A percentile compares a stretch with the other conserved stretches of the same genome.
Conservation (phyloP, 2,888 invertebrate species). For the Epistrophella euchroma region DNA sequence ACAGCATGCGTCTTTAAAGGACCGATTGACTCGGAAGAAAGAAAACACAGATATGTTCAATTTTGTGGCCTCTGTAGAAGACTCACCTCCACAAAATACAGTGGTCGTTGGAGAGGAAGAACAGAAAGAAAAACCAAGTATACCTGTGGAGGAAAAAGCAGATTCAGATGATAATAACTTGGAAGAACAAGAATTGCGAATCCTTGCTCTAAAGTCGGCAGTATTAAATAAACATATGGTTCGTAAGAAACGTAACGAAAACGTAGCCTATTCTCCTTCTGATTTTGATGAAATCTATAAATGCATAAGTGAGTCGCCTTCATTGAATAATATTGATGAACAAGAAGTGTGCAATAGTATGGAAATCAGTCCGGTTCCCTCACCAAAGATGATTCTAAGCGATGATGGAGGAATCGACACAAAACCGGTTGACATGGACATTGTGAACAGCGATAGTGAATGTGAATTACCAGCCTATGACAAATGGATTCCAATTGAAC, state of each 20-base stretch:
- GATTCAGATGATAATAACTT: conserved; percentile 54
- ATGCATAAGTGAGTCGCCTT: conserved; percentile 71
- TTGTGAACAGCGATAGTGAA: conserved; percentile 82
- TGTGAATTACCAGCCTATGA: conserved; percentile 71
- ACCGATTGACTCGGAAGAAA: conserved; percentile 58
- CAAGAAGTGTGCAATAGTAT: conserved; percentile 77
- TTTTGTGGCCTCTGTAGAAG: conserved; percentile 62
- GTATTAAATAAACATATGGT: conserved; percentile 81
- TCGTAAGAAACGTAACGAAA: conserved; percentile 82
- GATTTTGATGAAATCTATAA: conserved; percentile 81
- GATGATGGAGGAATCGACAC: conserved; percentile 77
- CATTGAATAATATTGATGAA: conserved; percentile 78
- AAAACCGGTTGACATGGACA: conserved; percentile 83
- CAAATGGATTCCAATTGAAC: conserved; percentile 75
- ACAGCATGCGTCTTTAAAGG: conserved; percentile 54
- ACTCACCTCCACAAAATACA: not conserved
- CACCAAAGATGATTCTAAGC: conserved; percentile 79
- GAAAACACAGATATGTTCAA: conserved; percentile 57
- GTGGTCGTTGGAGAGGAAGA: conserved; percentile 14
- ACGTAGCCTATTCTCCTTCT: conserved; percentile 83
- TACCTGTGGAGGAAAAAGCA: conserved; percentile 3
- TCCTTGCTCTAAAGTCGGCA: conserved; percentile 83
- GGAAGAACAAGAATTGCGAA: conserved; percentile 81
- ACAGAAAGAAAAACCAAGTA: not conserved
- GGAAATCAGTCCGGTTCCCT: conserved; percentile 82